Percentiles rank a stretch among this genome's conserved stretches.
Conservation (phyloP, 2,113 vertebrate species). For the Tricholaema leucomelas region DNA sequence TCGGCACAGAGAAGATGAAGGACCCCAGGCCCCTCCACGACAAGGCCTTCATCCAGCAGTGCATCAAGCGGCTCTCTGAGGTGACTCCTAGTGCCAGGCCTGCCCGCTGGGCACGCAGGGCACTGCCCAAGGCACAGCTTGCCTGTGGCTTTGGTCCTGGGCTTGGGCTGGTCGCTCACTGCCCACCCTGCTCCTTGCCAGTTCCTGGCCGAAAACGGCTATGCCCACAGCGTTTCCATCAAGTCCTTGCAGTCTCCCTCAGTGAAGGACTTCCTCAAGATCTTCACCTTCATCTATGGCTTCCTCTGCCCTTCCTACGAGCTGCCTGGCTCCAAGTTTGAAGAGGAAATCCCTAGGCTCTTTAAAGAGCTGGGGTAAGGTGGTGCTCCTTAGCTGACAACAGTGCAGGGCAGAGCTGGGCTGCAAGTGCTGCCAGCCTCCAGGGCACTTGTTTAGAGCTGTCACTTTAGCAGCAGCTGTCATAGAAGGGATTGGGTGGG, state of each 20-base stretch:
- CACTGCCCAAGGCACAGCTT: neutral
- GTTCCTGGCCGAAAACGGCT: constrained; percentile 88
- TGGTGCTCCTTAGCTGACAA: neutral
- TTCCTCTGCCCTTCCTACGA: constrained; percentile 88
- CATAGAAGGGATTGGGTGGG: no score
- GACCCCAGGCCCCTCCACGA: constrained; percentile 93
- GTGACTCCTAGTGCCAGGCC: constrained; percentile 55
- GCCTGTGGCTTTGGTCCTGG: neutral
- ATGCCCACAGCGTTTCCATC: constrained; percentile 81
- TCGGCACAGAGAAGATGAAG: constrained; percentile 93
- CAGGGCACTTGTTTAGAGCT: no score
- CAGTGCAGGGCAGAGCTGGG: no score
- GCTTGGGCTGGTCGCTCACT: no score
- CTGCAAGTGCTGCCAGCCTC: no score
- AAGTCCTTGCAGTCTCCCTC: constrained; percentile 93
- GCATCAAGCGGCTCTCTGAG: constrained; percentile 92
- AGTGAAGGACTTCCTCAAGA: constrained; percentile 93
- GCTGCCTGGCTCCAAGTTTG: constrained; percentile 89
- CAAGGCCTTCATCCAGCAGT: constrained; percentile 92
- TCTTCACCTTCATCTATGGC: constrained; percentile 91
- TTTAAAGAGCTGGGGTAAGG: constrained; percentile 89
- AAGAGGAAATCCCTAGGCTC: constrained; percentile 92
- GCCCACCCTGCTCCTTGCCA: constrained; percentile 17
- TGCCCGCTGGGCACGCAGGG: neutral
- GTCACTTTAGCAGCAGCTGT: no score